Percentiles rank a stretch among this genome's conserved stretches.
Evolutionary conservation across 2,113 vertebrate species (phyloP).

Genomic region (Bothrops jararaca): DNA sequence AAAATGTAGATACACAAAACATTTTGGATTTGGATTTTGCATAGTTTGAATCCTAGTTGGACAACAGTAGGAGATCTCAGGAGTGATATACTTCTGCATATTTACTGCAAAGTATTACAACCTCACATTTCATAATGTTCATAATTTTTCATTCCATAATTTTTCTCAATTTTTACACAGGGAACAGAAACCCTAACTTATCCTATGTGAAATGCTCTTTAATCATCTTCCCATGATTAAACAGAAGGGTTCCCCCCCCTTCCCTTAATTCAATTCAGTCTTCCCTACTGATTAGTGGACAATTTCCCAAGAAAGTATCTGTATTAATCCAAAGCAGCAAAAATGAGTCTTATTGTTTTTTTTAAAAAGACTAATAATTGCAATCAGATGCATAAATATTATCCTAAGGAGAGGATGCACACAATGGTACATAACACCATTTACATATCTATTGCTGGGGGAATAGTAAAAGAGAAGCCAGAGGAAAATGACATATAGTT

Average conservation of each 20-base stretch:
- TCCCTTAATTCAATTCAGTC: neutral
- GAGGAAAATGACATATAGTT: neutral
- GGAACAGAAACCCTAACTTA: neutral
- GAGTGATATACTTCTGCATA: neutral
- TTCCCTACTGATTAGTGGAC: neutral
- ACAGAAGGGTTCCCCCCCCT: accelerated
- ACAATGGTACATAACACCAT: neutral
- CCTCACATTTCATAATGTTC: neutral
- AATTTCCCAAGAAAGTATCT: neutral
- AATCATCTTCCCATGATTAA: neutral
- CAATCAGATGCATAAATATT: neutral
- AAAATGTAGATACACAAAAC: neutral
- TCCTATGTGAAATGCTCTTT: neutral
- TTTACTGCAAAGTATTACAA: neutral
- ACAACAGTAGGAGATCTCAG: neutral
- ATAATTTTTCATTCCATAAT: neutral
- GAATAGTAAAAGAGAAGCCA: neutral
- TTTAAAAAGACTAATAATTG: neutral
- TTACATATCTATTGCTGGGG: neutral
- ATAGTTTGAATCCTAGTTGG: neutral
- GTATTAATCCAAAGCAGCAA: neutral
- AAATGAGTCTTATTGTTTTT: neutral
- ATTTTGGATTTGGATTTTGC: neutral
- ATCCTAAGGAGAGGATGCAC: neutral
- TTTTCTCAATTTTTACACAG: neutral